Base-by-base conservation (phyloP, 2,113 vertebrate species). In the Cricetomys ansorgei region DNA sequence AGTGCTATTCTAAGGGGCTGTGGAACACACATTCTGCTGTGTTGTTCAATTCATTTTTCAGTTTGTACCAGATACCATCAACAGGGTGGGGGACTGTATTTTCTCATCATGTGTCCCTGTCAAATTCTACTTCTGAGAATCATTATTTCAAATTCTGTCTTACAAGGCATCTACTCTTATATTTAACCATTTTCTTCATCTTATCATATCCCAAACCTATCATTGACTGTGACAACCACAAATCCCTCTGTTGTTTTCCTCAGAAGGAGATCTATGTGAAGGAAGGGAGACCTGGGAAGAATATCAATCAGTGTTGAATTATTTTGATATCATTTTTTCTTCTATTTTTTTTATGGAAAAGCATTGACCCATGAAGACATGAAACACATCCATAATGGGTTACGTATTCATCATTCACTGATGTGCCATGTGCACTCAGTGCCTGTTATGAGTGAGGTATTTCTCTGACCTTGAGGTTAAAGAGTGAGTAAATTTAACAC, bases 111-210 rank as follows among this genome's bases (percentile, higher is more conserved):
- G 73, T 81, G 92, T 72, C 95, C 77, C 89, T 91, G 75, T 95
- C 77, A 89, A 94, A 48, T 53, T 79, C 62, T 87, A 50, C 67
- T 97, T 76, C 55, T 83, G 72, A 97, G 90, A 94, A 85, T 88
- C 91, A 69, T 95, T 91, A 92, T 92, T 94, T 95, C 88, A 85
- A 94, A 97, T 91, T 96, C 76, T 67, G 73, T 91, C 94, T 89
- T 84, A 76, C 79, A 75, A 92, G 88, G 89, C 62, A 53, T 89
- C 73, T 87, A 80, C 73, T 87, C 77, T 96, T 57, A 67, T 83
- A 88, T 72, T 95, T 94, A 91, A 69, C n/a, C 89, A 89, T 96
- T 97, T 96, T 96, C 95, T 96, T 75, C 34, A 89, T 95, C 92
- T 97, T 89, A 93, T 96, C 88, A 91, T 85, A 94, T 21, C 15